A percentile compares a stretch with the other conserved stretches of the same genome.
These are phyloP conservation scores for Pseudomugil tenellus DNA, from an alignment of 2,797 vertebrate genomes.

Conservation along the genomic window DNA sequence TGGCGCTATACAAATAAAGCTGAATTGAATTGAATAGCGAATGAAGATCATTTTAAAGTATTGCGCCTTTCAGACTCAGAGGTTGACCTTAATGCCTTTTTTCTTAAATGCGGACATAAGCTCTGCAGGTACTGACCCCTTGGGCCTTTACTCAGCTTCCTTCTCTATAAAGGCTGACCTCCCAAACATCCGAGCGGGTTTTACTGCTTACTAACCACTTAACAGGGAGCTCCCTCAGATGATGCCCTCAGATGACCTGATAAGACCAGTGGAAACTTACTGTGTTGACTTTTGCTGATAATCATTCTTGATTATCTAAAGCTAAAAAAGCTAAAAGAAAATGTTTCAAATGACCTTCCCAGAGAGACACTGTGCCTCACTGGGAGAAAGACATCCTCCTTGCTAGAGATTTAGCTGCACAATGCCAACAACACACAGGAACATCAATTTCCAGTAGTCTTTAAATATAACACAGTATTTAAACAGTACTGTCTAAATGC, in stretches of 20 bases:
- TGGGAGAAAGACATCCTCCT: no score
- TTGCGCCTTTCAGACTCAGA: not conserved
- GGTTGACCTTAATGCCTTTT: not conserved
- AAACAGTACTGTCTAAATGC: no score
- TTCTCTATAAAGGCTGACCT: constrained; percentile 41
- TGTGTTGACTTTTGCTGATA: constrained; percentile 16
- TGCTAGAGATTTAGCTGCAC: no score
- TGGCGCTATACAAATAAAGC: no score
- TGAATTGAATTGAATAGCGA: no score
- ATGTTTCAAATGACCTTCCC: not conserved
- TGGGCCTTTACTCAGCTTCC: constrained; percentile 24
- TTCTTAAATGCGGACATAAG: constrained; percentile 2
- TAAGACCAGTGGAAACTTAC: constrained; percentile 47
- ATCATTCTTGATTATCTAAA: constrained; percentile 3
- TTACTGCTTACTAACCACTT: constrained; percentile 36
- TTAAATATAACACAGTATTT: no score
- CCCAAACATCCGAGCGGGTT: constrained; percentile 53
- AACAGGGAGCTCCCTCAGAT: constrained; percentile 60
- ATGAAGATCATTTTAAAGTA: not conserved
- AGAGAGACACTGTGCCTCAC: no score
- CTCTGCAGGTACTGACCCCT: constrained; percentile 42
- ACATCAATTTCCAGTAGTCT: no score
- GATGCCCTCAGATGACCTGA: constrained; percentile 63
- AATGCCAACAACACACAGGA: no score
- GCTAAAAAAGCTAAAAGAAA: not conserved